phyloP scores from a whole-genome alignment of 2,888 invertebrate species.

The Cataglyphis livida region DNA sequence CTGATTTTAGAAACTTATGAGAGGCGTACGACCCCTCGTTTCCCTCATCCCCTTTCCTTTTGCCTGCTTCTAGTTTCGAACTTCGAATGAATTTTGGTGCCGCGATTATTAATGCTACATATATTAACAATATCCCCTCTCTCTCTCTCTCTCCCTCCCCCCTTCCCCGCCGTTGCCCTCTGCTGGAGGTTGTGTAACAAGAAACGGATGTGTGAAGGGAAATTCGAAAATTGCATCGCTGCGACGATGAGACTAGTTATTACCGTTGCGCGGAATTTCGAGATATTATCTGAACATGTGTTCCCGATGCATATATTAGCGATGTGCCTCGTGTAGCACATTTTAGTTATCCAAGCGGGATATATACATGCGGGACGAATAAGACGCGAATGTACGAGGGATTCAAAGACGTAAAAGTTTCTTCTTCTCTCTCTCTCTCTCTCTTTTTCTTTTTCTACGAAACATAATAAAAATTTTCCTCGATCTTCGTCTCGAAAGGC shows the following conservation, averaged over 20 bases:
- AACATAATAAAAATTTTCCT: constrained; percentile 18
- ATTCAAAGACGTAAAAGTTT: neutral
- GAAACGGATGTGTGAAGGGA: constrained; percentile 69
- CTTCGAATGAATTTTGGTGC: constrained; percentile 62
- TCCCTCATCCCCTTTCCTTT: constrained; percentile 11
- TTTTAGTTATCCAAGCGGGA: neutral
- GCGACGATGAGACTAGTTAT: constrained; percentile 41
- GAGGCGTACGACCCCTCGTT: neutral
- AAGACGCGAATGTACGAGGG: neutral
- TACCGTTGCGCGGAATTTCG: constrained; percentile 40
- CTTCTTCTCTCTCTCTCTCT: neutral
- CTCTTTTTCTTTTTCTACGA: neutral
- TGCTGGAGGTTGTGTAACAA: constrained; percentile 36
- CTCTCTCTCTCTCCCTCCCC: neutral
- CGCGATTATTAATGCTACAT: constrained; percentile 63
- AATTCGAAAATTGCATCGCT: constrained; percentile 63
- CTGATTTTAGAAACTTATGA: constrained; percentile 64
- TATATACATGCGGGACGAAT: neutral
- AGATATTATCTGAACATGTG: constrained; percentile 13
- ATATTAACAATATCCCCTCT: constrained; percentile 44
- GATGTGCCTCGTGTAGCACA: neutral
- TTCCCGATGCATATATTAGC: neutral
- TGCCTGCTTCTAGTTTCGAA: constrained; percentile 52
- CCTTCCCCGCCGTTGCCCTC: neutral
- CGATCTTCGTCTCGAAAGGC: constrained; percentile 3